Evolutionary conservation across 2,888 invertebrate genomes (phyloP).

Genomic region (Drosophila paucipuncta): DNA sequence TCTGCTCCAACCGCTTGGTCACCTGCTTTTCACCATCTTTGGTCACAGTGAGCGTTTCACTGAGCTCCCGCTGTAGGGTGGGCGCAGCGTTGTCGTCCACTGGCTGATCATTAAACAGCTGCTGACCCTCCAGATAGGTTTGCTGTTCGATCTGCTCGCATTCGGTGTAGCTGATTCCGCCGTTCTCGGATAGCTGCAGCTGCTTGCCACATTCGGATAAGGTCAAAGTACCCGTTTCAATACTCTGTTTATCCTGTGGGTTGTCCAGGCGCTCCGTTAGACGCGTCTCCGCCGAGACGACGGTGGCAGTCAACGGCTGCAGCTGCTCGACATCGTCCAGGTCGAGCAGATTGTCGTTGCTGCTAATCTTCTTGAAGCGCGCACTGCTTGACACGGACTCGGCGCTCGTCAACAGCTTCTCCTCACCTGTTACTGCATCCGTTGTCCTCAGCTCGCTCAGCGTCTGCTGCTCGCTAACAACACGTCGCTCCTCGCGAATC

Average conservation of each 20-base stretch:
- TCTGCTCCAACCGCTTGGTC: constrained; percentile 71
- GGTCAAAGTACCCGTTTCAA: constrained; percentile 84
- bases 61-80: constrained; percentile 66
- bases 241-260: constrained; percentile 85
- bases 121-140: constrained; percentile 70
- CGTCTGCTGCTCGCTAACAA: constrained; percentile 77
- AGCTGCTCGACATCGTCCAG: constrained; percentile 69
- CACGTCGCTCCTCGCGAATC: constrained; percentile 78
- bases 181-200: constrained; percentile 70
- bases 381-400: constrained; percentile 79
- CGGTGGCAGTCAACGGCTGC: constrained; percentile 84
- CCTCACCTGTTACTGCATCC: constrained; percentile 78
- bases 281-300: constrained; percentile 83
- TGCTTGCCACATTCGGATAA: constrained; percentile 84
- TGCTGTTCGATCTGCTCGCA: constrained; percentile 80
- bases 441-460: constrained; percentile 76
- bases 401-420: constrained; percentile 77
- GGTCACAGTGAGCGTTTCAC: constrained; percentile 71
- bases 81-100: constrained; percentile 41
- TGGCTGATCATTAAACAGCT: constrained; percentile 42
- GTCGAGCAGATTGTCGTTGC: constrained; percentile 79
- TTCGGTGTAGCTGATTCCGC: constrained; percentile 74
- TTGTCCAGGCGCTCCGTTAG: constrained; percentile 81
- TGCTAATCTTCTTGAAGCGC: constrained; percentile 81
- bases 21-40: constrained; percentile 80